Evolutionary conservation across 35 echinoderm and acorn worm species (phyloP).

Genomic region (Chiridota heheva): DNA sequence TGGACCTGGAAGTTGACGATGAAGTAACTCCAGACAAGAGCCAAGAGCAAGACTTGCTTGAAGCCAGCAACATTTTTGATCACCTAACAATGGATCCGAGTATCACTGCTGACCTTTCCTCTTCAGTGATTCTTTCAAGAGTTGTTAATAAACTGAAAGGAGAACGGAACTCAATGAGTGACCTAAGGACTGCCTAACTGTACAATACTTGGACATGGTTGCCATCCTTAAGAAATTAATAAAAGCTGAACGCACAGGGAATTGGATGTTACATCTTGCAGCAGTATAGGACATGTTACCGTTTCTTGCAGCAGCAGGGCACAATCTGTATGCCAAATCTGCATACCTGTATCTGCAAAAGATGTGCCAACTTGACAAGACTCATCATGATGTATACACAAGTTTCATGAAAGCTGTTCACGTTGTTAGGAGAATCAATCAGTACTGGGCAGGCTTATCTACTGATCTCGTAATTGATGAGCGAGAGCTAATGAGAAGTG

Average conservation of each 20-base stretch:
- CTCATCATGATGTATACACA: conserved; percentile 40
- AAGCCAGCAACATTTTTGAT: no score
- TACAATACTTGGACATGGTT: conserved; percentile 56
- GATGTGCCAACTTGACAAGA: no score
- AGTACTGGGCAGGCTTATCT: conserved; percentile 51
- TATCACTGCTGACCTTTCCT: no score
- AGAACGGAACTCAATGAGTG: no score
- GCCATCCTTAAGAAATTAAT: conserved; percentile 36
- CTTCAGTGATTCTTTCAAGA: no score
- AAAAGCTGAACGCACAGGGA: background rate
- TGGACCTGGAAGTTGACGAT: no score
- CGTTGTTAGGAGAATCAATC: conserved; percentile 31
- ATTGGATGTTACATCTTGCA: conserved; percentile 41
- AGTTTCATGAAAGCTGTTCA: conserved; percentile 17
- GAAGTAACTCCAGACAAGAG: no score
- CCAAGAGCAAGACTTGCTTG: no score
- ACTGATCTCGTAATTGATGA: conserved; percentile 56
- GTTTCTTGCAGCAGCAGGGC: conserved; percentile 61
- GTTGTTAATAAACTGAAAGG: no score
- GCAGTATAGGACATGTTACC: conserved; percentile 45
- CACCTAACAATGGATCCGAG: no score
- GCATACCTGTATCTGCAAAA: conserved; percentile 55
- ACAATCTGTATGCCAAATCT: conserved; percentile 48
- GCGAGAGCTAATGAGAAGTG: conserved; percentile 58
- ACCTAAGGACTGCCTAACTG: no score